These are phyloP conservation scores for Tipula confusa DNA, from an alignment of 2,888 invertebrate species.

Conservation along the genomic window DNA sequence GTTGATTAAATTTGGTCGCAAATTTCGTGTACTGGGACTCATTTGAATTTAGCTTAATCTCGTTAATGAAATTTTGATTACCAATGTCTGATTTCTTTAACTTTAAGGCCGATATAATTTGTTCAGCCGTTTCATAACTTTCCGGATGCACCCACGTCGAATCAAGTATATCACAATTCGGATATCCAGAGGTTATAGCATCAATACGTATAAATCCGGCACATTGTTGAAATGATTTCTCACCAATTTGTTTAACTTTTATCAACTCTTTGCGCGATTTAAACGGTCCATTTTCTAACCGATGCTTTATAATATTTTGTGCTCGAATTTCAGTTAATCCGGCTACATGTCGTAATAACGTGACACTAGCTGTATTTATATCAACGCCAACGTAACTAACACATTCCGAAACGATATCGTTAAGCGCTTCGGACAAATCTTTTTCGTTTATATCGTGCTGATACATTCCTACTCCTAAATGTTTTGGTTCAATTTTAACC, in stretches of 20 bases:
- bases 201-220: slow-evolving; percentile 72
- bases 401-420: slow-evolving; percentile 80
- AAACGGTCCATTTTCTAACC: slow-evolving; percentile 68
- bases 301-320: slow-evolving; percentile 69
- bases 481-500: slow-evolving; percentile 89
- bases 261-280: slow-evolving; percentile 67
- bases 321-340: slow-evolving; percentile 75
- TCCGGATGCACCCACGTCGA: slow-evolving; percentile 91
- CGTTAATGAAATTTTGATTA: slow-evolving; percentile 46
- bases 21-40: slow-evolving; percentile 44
- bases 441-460: slow-evolving; percentile 85
- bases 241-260: slow-evolving; percentile 75
- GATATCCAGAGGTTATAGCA: slow-evolving; percentile 44
- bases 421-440: slow-evolving; percentile 65
- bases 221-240: slow-evolving; percentile 81
- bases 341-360: slow-evolving; percentile 75
- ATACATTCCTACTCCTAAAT: slow-evolving; percentile 93
- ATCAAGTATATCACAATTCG: slow-evolving; percentile 55
- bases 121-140: slow-evolving; percentile 68
- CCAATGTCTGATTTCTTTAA: slow-evolving; percentile 49
- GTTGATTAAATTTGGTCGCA: slow-evolving; percentile 55
- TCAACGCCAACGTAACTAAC: slow-evolving; percentile 94
- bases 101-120: slow-evolving; percentile 47
- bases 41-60: slow-evolving; percentile 42
- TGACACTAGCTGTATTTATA: slow-evolving; percentile 78